Base-by-base conservation (phyloP, 1,140 invertebrate species). In the Pogonognathellus flavescens region DNA sequence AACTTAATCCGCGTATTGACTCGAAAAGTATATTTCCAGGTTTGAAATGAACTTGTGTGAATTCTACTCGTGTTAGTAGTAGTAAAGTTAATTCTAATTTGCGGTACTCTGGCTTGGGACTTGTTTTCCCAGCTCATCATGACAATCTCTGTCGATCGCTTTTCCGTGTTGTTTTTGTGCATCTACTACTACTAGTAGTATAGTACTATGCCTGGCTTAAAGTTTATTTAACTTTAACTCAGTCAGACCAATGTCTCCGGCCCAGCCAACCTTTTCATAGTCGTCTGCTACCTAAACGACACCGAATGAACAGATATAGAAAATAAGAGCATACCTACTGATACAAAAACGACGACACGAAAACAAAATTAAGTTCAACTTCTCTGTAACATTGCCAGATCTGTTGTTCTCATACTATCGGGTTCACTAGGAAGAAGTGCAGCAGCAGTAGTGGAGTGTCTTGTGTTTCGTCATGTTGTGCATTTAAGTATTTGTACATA, bases 21-120 rank as follows among this genome's bases (percentile, higher is more conserved):
- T 41, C 6, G 31, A 41, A 41, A 41, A 41, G 31, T 41, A 41
- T 66, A 25, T 66, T 25, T 66, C 41, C 25, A 76, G 31, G 49
- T 8, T 49, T 50, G 70, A 76, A 76, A 50, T 76, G 49, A 72
- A 76, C 41, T 76, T 57, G 22, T 76, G 31, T 49, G 16, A 50
- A 76, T 16, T 50, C 62, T 20, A 66, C 25, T 1, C 31, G 8
- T 49, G 70, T 41, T 49, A n/a, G n/a, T n/a, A n/a, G n/a, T n/a
- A n/a, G n/a, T n/a, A 72, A 49, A 72, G 31, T 76, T 76, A 76
- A 76, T 76, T 41, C 70, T 76, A 31, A 50, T 76, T 76, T 76
- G 31, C 70, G 41, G 41, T 76, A 13, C 41, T 76, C 70, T 76
- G 70, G 41, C 25, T 49, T 76, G 41, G 41, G 14, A 4, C 31